Evolutionary conservation across 2,113 vertebrate genomes (phyloP), one percentile per base, ranked within the genome.

Genomic region (Ciconia maguari): DNA sequence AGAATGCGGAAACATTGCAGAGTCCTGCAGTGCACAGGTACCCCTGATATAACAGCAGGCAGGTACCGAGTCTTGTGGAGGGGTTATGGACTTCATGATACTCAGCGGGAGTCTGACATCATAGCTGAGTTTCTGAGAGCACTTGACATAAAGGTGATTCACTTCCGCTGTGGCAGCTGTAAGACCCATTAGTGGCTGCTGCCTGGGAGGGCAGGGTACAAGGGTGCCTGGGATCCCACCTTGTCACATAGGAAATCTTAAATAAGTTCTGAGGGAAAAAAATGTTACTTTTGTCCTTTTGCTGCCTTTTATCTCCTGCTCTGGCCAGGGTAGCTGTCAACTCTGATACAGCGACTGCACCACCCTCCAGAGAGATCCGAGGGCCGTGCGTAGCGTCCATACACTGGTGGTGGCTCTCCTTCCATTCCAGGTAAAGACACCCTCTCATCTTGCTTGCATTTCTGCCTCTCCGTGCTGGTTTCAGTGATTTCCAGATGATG

Each of bases 321-420:
- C 8, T 79, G 42, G 25, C 38, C 54, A 32, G 41, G 29, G 36
- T 54, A 38, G 77, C 65, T 58, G 70, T 69, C 80, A 60, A 20
- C 27, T 83, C 58, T 65, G 44, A 49, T 24, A 7, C 5, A 48
- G 79, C 1, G 6, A 54, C 18, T 58, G 48, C n/a, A 64, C 18
- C 65, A 32, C 6, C 5, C 13, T 68, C 26, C 10, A 8, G 44
- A 77, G 49, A 18, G 21, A 72, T 65, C 24, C 0, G 5, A 42
- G 16, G 36, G n/a, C 38, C 54, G 74, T 0, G 0, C 46, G 32
- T 55, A 54, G 30, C 48, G 41, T 19, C 69, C 29, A 1, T 12
- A 42, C 11, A 3, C 38, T 9, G 30, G 36, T 61, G 46, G 44
- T 29, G 5, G 42, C 61, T 86, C 38, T 70, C 57, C 34, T 26